Evolutionary conservation across 2,797 vertebrate genomes (phyloP).

Genomic region (Falco novaeseelandiae): DNA sequence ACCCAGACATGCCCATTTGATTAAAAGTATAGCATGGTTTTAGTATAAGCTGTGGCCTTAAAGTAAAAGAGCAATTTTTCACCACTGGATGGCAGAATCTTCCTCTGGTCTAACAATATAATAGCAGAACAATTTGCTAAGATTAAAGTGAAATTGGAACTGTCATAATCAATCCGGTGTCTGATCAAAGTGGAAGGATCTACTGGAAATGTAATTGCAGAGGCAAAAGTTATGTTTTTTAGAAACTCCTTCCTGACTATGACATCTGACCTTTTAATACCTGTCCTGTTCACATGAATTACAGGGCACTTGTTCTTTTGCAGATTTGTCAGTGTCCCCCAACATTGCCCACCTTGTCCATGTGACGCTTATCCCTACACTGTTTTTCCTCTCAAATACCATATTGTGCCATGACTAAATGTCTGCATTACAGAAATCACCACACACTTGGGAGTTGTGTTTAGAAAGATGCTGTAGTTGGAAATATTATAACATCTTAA

Average conservation of each 20-base stretch:
- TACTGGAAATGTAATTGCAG: conserved; percentile 31
- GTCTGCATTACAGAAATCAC: not conserved
- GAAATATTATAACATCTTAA: not conserved
- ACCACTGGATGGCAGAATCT: conserved; percentile 69
- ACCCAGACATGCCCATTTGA: not conserved
- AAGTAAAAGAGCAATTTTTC: not conserved
- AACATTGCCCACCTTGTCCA: not conserved
- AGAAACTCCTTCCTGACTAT: not conserved
- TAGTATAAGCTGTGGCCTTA: not conserved
- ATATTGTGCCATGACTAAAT: not conserved
- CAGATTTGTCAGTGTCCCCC: not conserved
- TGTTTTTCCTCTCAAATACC: not conserved
- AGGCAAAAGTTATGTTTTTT: conserved; percentile 8
- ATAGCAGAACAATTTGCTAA: conserved; percentile 12
- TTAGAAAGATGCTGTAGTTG: not conserved
- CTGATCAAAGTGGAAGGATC: conserved; percentile 21
- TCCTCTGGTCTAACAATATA: conserved; percentile 18
- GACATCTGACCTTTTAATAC: conserved; percentile 18
- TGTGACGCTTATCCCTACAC: not conserved
- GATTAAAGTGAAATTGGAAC: conserved; percentile 26
- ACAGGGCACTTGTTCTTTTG: not conserved
- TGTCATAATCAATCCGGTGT: not conserved
- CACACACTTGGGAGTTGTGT: not conserved
- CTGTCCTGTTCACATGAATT: not conserved
- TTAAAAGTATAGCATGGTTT: not conserved